These are phyloP conservation scores for Anguilla obscura DNA, from an alignment of 2,797 vertebrate genomes.

Conservation along the genomic window DNA sequence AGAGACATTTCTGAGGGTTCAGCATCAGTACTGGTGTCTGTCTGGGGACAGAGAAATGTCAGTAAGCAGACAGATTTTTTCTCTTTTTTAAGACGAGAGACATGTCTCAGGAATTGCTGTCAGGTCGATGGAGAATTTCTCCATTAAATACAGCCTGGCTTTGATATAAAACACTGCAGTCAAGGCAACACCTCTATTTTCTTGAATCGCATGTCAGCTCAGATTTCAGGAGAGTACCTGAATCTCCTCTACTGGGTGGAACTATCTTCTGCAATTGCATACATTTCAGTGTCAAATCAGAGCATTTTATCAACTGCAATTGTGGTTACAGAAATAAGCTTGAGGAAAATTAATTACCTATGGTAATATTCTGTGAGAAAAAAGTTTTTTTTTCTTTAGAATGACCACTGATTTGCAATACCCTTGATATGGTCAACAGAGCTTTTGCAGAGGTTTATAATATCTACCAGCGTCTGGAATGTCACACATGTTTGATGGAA, in stretches of 20 bases:
- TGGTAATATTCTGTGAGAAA: background rate
- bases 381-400: background rate
- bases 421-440: background rate
- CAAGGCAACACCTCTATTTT: slow-evolving; percentile 7
- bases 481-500: background rate
- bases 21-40: background rate
- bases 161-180: slow-evolving; percentile 18
- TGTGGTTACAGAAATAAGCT: background rate
- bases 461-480: background rate
- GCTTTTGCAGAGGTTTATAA: background rate
- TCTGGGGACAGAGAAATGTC: slow-evolving; percentile 22
- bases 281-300: background rate
- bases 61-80: slow-evolving; percentile 3
- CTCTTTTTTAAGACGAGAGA: background rate
- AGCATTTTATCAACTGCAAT: background rate
- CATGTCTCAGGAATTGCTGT: slow-evolving; percentile 18
- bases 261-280: background rate
- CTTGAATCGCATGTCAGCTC: background rate
- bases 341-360: background rate
- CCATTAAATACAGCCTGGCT: background rate
- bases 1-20: background rate
- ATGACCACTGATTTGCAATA: background rate
- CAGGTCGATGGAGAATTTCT: slow-evolving; percentile 11
- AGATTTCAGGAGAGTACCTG: slow-evolving; percentile 22
- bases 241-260: background rate